Evolutionary conservation across 2,888 invertebrate species (phyloP).

Genomic region (Mythimna impura): DNA sequence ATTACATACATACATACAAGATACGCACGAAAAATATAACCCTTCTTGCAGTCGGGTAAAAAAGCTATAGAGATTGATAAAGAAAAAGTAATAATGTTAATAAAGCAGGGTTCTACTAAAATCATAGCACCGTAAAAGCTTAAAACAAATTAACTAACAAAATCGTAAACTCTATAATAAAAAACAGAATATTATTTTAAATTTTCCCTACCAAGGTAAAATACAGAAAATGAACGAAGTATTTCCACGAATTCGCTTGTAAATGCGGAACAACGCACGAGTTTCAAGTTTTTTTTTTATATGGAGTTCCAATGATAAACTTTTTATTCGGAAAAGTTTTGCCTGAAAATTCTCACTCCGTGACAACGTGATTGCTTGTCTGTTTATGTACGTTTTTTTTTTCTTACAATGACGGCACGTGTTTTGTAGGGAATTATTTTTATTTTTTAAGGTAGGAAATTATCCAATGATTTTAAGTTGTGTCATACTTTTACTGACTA

Average conservation of each 20-base stretch:
- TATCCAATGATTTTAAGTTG: too few relatives aligned
- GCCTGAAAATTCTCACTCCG: conserved; percentile 7
- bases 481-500: too few relatives aligned
- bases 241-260: conserved; percentile 13
- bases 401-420: neutral
- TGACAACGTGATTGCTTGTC: conserved; percentile 25
- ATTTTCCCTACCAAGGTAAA: too few relatives aligned
- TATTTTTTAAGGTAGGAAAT: too few relatives aligned
- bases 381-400: conserved; percentile 11
- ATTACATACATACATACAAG: too few relatives aligned
- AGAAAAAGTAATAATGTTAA: neutral
- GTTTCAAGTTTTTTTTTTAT: conserved; percentile 31
- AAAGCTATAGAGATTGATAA: too few relatives aligned
- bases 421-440: neutral
- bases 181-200: neutral
- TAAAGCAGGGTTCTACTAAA: neutral
- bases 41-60: too few relatives aligned
- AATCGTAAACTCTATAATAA: neutral
- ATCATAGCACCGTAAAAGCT: too few relatives aligned
- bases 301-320: conserved; percentile 47
- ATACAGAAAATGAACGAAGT: conserved; percentile 9
- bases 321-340: conserved; percentile 44
- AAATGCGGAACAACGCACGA: conserved; percentile 25
- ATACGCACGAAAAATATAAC: too few relatives aligned
- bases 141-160: neutral